Conservation (phyloP, 2,888 invertebrate genomes). For the Sycophila texana region DNA sequence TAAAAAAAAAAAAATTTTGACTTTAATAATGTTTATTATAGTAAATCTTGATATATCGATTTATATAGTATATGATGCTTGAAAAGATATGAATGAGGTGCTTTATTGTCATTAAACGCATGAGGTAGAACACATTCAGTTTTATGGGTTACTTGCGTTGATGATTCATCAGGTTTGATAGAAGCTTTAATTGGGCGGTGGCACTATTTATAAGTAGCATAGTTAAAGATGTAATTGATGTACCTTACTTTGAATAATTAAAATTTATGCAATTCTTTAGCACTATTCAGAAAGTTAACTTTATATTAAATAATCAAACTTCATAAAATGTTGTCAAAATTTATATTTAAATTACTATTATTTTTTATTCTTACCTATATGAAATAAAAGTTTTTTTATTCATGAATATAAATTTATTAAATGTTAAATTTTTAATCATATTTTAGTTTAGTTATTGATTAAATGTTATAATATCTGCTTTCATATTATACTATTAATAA, state of each 20-base stretch:
- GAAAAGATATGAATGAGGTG: slow-evolving; percentile 13
- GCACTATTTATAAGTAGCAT: slow-evolving; percentile 56
- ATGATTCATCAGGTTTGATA: slow-evolving; percentile 58
- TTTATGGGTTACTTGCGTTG: slow-evolving; percentile 55
- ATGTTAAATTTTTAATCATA: not conserved
- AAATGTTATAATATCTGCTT: no score
- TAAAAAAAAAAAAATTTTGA: no score
- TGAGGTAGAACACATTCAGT: slow-evolving; percentile 36
- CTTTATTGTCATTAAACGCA: slow-evolving; percentile 37
- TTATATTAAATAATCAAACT: no score
- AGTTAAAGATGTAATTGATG: slow-evolving; percentile 46
- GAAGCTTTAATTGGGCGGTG: slow-evolving; percentile 58
- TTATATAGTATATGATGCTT: not conserved
- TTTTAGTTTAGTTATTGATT: no score
- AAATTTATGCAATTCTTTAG: slow-evolving; percentile 3
- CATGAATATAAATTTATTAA: not conserved
- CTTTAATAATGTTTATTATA: no score
- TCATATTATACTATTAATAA: not conserved
- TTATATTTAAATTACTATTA: not conserved
- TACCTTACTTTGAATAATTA: slow-evolving; percentile 39
- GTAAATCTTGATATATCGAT: not conserved
- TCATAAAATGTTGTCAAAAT: not conserved
- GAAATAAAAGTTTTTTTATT: not conserved
- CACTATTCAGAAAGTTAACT: not conserved
- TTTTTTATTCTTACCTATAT: not conserved